Evolutionary conservation across 2,888 invertebrate genomes (phyloP).

Genomic region (Ormia ochracea): DNA sequence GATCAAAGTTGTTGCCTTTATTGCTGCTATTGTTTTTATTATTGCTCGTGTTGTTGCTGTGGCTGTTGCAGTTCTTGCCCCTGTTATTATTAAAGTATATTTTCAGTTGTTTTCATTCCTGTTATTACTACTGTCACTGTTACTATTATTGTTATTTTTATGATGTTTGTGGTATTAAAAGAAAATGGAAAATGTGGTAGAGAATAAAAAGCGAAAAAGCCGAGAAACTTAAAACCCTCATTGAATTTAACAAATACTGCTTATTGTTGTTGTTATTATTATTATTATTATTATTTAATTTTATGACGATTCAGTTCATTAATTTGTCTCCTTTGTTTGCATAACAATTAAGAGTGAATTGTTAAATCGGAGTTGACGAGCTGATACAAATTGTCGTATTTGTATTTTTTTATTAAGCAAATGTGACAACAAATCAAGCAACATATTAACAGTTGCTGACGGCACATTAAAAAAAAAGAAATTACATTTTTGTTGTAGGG

Average conservation of each 20-base stretch:
- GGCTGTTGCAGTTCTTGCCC: constrained; percentile 16
- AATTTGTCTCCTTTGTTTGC: constrained; percentile 2
- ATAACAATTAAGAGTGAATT: constrained; percentile 16
- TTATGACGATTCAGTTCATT: constrained; percentile 8
- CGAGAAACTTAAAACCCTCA: constrained; percentile 56
- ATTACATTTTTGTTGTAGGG: not conserved
- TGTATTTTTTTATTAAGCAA: not conserved
- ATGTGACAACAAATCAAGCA: not conserved
- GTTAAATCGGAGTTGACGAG: not conserved
- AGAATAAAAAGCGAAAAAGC: not conserved
- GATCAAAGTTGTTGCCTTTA: constrained; percentile 26
- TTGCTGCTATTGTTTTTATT: constrained; percentile 19
- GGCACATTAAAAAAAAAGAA: too few relatives aligned
- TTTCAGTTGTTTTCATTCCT: constrained; percentile 1
- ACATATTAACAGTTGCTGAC: too few relatives aligned
- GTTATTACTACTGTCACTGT: constrained; percentile 33
- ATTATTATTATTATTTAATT: constrained; percentile 48
- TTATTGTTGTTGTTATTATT: too few relatives aligned
- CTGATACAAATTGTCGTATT: not conserved
- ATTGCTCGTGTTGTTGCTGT: constrained; percentile 6
- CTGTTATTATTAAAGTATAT: constrained; percentile 26
- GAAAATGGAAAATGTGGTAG: not conserved
- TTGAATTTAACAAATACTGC: constrained; percentile 59
- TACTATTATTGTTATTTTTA: constrained; percentile 50
- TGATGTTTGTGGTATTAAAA: constrained; percentile 51